phyloP scores from a whole-genome alignment of 1,140 invertebrate genomes.

The Tribolium castaneum region DNA sequence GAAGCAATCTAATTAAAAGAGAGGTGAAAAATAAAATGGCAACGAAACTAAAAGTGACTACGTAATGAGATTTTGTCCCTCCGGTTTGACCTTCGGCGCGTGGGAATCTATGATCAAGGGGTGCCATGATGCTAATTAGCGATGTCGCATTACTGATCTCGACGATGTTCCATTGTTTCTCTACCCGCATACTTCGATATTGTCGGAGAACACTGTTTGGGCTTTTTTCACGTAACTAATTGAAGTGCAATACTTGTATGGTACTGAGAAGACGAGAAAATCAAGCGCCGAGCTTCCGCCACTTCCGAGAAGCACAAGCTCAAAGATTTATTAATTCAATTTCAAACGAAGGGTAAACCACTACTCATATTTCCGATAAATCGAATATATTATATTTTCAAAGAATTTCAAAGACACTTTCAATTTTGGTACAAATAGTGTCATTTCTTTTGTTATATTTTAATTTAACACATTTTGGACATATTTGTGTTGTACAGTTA shows the following conservation, averaged over 20 bases:
- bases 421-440: too few species aligned
- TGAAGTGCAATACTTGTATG: constrained; percentile 41
- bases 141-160: constrained; percentile 48
- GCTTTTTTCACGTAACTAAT: constrained; percentile 48
- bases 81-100: constrained; percentile 50
- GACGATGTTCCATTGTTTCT: constrained; percentile 48
- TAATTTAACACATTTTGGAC: too few species aligned
- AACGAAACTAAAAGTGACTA: constrained; percentile 60
- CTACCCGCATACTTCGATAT: constrained; percentile 52
- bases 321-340: not conserved
- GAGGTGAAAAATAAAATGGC: constrained; percentile 56
- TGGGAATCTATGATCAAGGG: constrained; percentile 53
- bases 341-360: not conserved
- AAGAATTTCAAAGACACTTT: too few species aligned
- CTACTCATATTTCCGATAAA: too few species aligned
- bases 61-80: constrained; percentile 61
- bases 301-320: not conserved
- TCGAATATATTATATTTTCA: too few species aligned
- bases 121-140: constrained; percentile 54
- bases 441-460: too few species aligned
- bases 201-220: constrained; percentile 34
- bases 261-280: constrained; percentile 23
- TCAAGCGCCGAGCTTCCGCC: constrained; percentile 15
- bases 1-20: constrained; percentile 62
- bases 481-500: too few species aligned